These are phyloP conservation scores for Anguilla japonica DNA, from an alignment of 2,113 vertebrate genomes.

Conservation along the genomic window DNA sequence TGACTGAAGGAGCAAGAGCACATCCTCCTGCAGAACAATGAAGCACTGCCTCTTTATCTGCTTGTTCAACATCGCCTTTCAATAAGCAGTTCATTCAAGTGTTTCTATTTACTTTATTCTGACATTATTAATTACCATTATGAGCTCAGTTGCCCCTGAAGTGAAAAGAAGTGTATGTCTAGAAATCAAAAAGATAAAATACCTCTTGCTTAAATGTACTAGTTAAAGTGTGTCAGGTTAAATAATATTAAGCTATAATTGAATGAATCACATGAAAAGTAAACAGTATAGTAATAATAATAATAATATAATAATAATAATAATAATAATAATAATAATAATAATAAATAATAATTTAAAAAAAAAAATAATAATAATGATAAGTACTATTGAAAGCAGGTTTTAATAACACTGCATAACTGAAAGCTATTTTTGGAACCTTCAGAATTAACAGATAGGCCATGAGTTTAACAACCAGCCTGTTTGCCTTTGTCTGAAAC, in stretches of 20 bases:
- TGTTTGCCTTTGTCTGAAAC: background rate
- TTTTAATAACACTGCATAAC: background rate
- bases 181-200: background rate
- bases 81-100: background rate
- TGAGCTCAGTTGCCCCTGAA: background rate
- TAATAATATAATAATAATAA: too few relatives aligned
- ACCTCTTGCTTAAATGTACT: background rate
- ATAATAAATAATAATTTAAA: too few relatives aligned
- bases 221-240: background rate
- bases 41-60: background rate
- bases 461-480: constrained; percentile 6
- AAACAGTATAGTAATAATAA: background rate
- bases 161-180: background rate
- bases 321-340: too few relatives aligned
- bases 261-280: background rate
- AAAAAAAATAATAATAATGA: too few relatives aligned
- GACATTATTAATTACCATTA: background rate
- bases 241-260: background rate
- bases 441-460: too few relatives aligned
- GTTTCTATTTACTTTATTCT: background rate
- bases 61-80: background rate
- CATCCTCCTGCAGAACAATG: background rate
- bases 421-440: background rate
- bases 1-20: background rate
- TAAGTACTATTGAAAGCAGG: background rate